Evolutionary conservation across 2,113 vertebrate species (phyloP).

Genomic region (Coregonus clupeaformis): DNA sequence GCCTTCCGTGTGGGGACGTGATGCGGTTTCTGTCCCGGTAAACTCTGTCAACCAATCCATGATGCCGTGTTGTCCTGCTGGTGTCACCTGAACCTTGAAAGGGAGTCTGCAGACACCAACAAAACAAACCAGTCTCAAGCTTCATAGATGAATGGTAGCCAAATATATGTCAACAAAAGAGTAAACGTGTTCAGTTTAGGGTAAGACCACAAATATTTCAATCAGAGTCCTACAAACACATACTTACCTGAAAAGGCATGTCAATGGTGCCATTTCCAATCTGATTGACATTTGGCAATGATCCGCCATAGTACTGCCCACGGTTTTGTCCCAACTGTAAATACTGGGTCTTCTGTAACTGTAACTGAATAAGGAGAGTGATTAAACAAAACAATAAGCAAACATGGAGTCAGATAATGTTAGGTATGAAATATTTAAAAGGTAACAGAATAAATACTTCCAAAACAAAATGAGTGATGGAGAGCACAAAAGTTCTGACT

Average conservation of each 20-base stretch:
- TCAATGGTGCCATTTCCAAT: constrained; percentile 83
- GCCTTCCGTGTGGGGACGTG: constrained; percentile 83
- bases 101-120: constrained; percentile 61
- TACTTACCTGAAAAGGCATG: constrained; percentile 86
- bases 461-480: no score
- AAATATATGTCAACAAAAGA: no score
- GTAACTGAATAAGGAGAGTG: constrained; percentile 62
- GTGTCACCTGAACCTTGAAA: constrained; percentile 87
- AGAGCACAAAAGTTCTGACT: no score
- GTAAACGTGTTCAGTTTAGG: neutral
- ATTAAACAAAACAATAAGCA: no score
- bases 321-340: constrained; percentile 90
- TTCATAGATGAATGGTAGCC: no score
- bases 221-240: neutral
- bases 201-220: neutral
- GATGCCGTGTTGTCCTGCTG: constrained; percentile 87
- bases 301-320: constrained; percentile 91
- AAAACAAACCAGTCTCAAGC: no score
- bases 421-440: no score
- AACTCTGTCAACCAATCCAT: constrained; percentile 90
- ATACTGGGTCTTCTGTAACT: constrained; percentile 92
- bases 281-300: constrained; percentile 94
- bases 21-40: constrained; percentile 89
- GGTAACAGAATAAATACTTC: no score
- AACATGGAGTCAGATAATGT: no score